A percentile compares a stretch with the other conserved stretches of the same genome.
phyloP scores from a whole-genome alignment of 2,113 vertebrate genomes.

The Micronycteris hirsuta region DNA sequence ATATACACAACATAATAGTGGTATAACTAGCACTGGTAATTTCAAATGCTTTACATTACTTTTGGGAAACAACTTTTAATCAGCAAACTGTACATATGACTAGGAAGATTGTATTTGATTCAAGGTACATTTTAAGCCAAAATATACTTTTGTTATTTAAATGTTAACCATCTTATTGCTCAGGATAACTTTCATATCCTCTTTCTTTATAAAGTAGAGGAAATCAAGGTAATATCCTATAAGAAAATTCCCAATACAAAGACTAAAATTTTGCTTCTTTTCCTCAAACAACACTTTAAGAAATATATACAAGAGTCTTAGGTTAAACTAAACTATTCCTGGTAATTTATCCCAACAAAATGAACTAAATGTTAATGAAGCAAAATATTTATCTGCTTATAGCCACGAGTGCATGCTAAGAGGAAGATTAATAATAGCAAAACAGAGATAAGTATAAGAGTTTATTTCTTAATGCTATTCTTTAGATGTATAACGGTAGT shows the following conservation, averaged over 20 bases:
- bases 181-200: neutral
- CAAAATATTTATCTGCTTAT: neutral
- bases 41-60: neutral
- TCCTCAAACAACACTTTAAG: neutral
- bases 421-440: neutral
- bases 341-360: neutral
- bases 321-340: neutral
- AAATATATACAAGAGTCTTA: neutral
- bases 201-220: neutral
- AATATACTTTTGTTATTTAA: neutral
- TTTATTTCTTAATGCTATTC: neutral
- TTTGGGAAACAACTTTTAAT: neutral
- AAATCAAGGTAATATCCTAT: neutral
- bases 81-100: neutral
- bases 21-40: neutral
- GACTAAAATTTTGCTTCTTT: neutral
- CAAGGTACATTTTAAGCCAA: neutral
- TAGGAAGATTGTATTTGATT: neutral
- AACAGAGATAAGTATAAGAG: neutral
- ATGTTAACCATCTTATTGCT: neutral
- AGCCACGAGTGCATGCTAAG: neutral
- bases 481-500: neutral
- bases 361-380: slow-evolving; percentile 9
- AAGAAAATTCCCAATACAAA: neutral
- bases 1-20: neutral